These are phyloP conservation scores for Lasiommata megera DNA, from an alignment of 2,888 invertebrate genomes.

Conservation along the genomic window DNA sequence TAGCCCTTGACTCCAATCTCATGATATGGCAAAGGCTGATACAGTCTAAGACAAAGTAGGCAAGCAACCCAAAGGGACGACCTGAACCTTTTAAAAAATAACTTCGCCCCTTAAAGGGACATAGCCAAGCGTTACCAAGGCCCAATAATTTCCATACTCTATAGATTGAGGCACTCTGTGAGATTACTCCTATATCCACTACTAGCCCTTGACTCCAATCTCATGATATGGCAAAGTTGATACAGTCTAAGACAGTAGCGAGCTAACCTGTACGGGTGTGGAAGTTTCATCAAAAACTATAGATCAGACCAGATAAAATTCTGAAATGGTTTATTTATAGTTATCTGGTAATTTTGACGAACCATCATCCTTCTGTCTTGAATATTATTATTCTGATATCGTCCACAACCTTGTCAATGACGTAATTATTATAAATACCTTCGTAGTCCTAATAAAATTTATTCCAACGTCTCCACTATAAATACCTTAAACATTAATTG, in stretches of 20 bases:
- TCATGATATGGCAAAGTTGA: no score
- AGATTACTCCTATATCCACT: no score
- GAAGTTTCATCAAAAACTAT: no score
- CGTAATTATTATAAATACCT: background rate
- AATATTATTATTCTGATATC: background rate
- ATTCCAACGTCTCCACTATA: slow-evolving; percentile 28
- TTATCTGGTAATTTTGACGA: background rate
- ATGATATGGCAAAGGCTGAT: no score
- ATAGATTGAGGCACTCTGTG: slow-evolving; percentile 98
- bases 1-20: no score
- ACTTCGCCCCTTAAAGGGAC: slow-evolving; percentile 76
- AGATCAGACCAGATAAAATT: no score
- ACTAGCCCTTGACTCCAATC: no score
- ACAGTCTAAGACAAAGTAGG: no score
- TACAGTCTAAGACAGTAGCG: no score
- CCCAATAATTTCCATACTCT: slow-evolving; percentile 99
- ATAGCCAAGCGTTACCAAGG: slow-evolving; percentile 95
- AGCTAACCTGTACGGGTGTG: no score
- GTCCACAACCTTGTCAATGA: background rate
- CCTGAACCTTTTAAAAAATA: slow-evolving; percentile 93
- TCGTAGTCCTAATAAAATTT: background rate
- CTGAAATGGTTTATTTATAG: background rate
- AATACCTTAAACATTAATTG: slow-evolving; percentile 18
- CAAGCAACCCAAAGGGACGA: slow-evolving; percentile 88
- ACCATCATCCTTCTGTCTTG: background rate